Base-by-base conservation (phyloP, 2,888 invertebrate species). In the Doris montereyensis region DNA sequence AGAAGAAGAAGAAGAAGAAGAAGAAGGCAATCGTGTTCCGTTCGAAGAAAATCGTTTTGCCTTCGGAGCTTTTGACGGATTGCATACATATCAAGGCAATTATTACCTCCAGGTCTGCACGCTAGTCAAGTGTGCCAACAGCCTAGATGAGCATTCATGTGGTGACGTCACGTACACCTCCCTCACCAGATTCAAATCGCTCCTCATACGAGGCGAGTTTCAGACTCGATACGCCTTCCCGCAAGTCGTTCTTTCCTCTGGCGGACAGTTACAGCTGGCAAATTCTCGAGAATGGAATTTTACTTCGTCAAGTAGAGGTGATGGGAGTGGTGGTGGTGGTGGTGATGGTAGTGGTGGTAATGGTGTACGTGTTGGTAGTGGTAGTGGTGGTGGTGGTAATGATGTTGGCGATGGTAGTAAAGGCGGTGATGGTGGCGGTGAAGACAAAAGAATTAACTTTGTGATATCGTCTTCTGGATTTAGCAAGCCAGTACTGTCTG, bases 71-170 rank as follows among this genome's bases (percentile, higher is more conserved):
- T 88, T 88, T 78, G 84, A 86, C 73, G 87, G 88, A 0, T 77
- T 86, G 0, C 88, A 88, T 79, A 85, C 84, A 2, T 75, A 82
- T 13, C 82, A 87, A 32, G 87, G 87, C 0, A 60, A 81, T 3
- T 88, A 87, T 72, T 88, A 86, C 81, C 77, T 87, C 1, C 86
- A 88, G 79, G 82, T 85, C 2, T 88, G 88, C 68, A 81, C 84
- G 3, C 65, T 88, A 0, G 77, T 88, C 4, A 85, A 82, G 67
- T 41, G 52, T 41, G 52, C 8, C 5, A 41, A 41, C 17, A 41
- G 17, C 17, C 52, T 10, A 41, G 52, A 41, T 17, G 17, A 17
- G 17, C 17, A 10, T 10, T 41, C 52, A 10, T 41, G 52, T 41
- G 52, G 52, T 41, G 8, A 41, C 17, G 5, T 10, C 52, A 41